These are phyloP conservation scores for Trogon melanurus DNA, from an alignment of 2,113 vertebrate species.

Conservation along the genomic window DNA sequence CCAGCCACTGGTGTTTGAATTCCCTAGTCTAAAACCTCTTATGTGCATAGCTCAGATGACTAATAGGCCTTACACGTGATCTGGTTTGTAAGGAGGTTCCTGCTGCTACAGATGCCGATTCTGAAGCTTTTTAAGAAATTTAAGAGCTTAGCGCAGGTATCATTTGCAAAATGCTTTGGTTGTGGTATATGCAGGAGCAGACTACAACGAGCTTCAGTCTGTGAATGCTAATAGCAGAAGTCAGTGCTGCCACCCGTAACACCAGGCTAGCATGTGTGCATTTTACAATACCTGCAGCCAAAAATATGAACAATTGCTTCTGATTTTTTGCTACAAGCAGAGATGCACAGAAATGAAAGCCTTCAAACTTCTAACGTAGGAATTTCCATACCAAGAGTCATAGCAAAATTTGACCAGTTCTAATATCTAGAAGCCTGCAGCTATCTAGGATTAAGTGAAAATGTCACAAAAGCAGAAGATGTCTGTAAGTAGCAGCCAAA, in stretches of 20 bases:
- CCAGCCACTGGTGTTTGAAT: not conserved
- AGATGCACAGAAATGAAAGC: not conserved
- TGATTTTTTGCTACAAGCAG: not conserved
- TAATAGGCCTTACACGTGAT: not conserved
- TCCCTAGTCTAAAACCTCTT: not conserved
- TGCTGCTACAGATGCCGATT: not conserved
- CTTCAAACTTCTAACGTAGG: not conserved
- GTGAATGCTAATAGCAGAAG: not conserved
- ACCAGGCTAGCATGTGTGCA: too few relatives aligned
- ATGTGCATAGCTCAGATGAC: accelerated
- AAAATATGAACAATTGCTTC: not conserved
- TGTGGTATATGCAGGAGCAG: not conserved
- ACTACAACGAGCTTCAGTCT: not conserved
- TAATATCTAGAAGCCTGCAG: not conserved
- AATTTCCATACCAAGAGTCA: not conserved
- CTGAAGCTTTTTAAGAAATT: not conserved
- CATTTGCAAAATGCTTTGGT: not conserved
- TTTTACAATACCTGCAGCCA: not conserved
- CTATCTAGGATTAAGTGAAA: not conserved
- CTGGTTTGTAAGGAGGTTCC: not conserved
- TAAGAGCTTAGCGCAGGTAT: not conserved
- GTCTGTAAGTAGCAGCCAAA: not conserved
- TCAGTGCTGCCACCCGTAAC: accelerated
- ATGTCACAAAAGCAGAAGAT: not conserved
- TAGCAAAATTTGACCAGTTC: not conserved